phyloP scores from a whole-genome alignment of 2,113 vertebrate genomes.

The Struthidea cinerea region DNA sequence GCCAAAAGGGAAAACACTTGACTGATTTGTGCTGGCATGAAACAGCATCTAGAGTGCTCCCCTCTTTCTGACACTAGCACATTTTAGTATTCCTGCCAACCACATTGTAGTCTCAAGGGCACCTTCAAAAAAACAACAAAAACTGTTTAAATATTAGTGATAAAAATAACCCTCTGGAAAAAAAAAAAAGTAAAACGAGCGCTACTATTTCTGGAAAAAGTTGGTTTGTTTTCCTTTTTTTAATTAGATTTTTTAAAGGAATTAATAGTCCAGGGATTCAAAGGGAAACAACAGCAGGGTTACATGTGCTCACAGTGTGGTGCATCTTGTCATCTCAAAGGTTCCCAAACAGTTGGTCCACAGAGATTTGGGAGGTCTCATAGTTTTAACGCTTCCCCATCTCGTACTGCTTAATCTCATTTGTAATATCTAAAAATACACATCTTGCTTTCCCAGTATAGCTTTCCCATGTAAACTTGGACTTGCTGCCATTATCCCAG shows the following conservation, averaged over 20 bases:
- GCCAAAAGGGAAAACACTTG: background rate
- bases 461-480: conserved; percentile 48
- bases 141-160: background rate
- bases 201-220: background rate
- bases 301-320: background rate
- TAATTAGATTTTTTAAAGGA: background rate
- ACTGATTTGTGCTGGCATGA: background rate
- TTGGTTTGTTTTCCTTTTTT: background rate
- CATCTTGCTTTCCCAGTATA: conserved; percentile 11
- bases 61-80: background rate
- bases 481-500: background rate
- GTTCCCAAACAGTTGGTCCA: background rate
- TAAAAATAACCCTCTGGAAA: background rate
- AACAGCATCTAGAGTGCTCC: background rate
- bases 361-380: conserved; percentile 17
- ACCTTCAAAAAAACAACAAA: background rate
- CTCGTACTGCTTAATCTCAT: conserved; percentile 1
- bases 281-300: background rate
- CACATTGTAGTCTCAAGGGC: background rate
- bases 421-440: conserved; percentile 46
- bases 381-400: conserved; percentile 21
- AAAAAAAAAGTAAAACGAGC: background rate
- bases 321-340: background rate
- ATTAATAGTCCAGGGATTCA: background rate
- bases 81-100: background rate